These are phyloP conservation scores for Vulpes vulpes DNA, from an alignment of 2,113 vertebrate genomes.

Conservation along the genomic window DNA sequence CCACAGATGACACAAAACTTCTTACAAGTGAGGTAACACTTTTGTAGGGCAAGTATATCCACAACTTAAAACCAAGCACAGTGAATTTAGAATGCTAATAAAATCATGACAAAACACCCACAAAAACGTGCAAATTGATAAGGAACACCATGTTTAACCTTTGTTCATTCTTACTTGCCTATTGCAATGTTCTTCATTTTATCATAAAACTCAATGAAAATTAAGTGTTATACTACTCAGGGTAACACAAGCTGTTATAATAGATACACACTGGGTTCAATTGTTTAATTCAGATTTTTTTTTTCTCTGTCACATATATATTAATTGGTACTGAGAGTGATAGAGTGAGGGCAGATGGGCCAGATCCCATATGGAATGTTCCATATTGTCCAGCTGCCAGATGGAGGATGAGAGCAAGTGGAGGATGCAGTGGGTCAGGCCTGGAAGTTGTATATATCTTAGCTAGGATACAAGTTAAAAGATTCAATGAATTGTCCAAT, in stretches of 20 bases:
- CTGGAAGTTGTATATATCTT: not conserved
- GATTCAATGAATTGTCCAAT: not conserved
- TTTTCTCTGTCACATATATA: not conserved
- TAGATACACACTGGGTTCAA: accelerated
- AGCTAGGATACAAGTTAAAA: not conserved
- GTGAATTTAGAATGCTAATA: not conserved
- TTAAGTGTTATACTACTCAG: not conserved
- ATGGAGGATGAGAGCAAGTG: not conserved
- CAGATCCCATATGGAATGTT: not conserved
- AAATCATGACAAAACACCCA: not conserved
- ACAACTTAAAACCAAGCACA: not conserved
- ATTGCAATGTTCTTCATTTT: not conserved
- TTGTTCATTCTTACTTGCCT: not conserved
- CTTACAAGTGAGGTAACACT: not conserved
- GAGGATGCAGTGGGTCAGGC: not conserved
- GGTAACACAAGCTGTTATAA: not conserved
- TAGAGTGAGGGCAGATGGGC: accelerated
- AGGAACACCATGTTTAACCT: not conserved
- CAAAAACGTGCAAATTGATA: not conserved
- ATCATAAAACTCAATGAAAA: not conserved
- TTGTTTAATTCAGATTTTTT: not conserved
- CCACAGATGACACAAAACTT: not conserved
- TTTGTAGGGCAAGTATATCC: not conserved
- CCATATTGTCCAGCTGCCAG: not conserved
- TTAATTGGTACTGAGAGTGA: not conserved